Base-by-base conservation (phyloP, 2,888 invertebrate species). In the Vanessa cardui region DNA sequence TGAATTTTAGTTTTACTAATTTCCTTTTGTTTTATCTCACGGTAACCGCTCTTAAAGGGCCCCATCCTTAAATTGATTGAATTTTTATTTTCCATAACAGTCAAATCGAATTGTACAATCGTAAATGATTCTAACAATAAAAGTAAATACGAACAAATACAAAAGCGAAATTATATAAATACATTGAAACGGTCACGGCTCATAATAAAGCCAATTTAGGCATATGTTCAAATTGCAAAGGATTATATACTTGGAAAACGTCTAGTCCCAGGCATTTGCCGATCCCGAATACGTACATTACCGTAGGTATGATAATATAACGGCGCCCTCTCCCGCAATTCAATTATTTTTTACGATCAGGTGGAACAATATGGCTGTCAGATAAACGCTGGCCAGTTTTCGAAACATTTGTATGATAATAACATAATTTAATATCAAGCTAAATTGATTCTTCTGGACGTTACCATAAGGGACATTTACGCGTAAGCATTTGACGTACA, bases 301-400 rank as follows among this genome's bases (percentile, higher is more conserved):
- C 71, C 63, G 72, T 74, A 67, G 71, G 74, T 79, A 80, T 80
- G 81, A 81, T 80, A 83, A 80, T 76, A 80, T 78, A 80, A 78
- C 85, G 81, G 79, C 66, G 52, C 67, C 64, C 71, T 76, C 80
- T 75, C 76, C 56, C 77, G 84, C 87, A 80, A 90, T 90, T 89
- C 90, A 90, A 90, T 90, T 90, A 90, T 90, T 89, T 90, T 90
- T 90, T 90, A 90, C 82, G 89, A 86, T 81, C 88, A 89, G 89
- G 88, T 89, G 83, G 82, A 80, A 84, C 83, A 82, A 80, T 85
- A 87, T 84, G 83, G 83, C 81, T 77, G 80, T 67, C 83, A 82
- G 86, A 88, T 88, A 88, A 86, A 88, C 79, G 80, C 78, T 70
- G 61, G 67, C 71, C 68, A 64, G 69, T 60, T 61, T 61, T 54